phyloP scores from a whole-genome alignment of 2,797 vertebrate genomes.

The Ptychobarbus kaznakovi region DNA sequence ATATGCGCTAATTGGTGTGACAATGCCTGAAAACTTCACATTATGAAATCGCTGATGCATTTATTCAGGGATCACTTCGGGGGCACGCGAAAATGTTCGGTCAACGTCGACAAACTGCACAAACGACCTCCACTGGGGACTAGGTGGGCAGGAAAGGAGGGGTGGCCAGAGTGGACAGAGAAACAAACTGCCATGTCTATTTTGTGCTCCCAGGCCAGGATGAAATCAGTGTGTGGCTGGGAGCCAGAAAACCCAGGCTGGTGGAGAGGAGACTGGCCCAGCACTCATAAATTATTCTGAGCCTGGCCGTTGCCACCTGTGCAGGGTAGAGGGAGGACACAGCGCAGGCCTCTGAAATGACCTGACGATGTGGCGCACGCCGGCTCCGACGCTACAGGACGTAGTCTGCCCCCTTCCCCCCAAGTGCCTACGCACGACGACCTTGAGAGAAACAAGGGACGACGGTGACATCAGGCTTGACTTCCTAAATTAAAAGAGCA shows the following conservation, averaged over 20 bases:
- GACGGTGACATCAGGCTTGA: slow-evolving; percentile 42
- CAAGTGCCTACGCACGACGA: slow-evolving; percentile 38
- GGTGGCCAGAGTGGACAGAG: slow-evolving; percentile 39
- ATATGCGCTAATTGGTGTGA: slow-evolving; percentile 43
- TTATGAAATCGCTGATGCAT: slow-evolving; percentile 47
- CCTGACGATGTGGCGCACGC: slow-evolving; percentile 53
- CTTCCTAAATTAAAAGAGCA: slow-evolving; percentile 58
- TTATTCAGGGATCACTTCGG: slow-evolving; percentile 50
- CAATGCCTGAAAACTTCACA: slow-evolving; percentile 32
- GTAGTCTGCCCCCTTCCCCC: slow-evolving; percentile 33
- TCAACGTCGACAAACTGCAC: slow-evolving; percentile 48
- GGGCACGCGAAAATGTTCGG: slow-evolving; percentile 47
- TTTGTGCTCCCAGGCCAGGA: slow-evolving; percentile 43
- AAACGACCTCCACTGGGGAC: slow-evolving; percentile 44
- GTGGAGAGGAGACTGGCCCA: slow-evolving; percentile 57
- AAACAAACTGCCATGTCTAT: slow-evolving; percentile 45
- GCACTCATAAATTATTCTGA: slow-evolving; percentile 66
- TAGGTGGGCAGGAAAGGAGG: slow-evolving; percentile 32
- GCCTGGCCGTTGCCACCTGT: slow-evolving; percentile 64
- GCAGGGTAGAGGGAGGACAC: slow-evolving; percentile 55
- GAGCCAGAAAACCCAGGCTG: slow-evolving; percentile 57
- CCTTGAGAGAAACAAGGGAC: slow-evolving; percentile 45
- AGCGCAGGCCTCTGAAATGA: slow-evolving; percentile 55
- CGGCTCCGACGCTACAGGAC: slow-evolving; percentile 44
- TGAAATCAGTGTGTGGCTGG: slow-evolving; percentile 58